Percentiles rank a stretch among this genome's conserved stretches.
Evolutionary conservation across 2,113 vertebrate genomes (phyloP).

Genomic region (Salvelinus sp.): DNA sequence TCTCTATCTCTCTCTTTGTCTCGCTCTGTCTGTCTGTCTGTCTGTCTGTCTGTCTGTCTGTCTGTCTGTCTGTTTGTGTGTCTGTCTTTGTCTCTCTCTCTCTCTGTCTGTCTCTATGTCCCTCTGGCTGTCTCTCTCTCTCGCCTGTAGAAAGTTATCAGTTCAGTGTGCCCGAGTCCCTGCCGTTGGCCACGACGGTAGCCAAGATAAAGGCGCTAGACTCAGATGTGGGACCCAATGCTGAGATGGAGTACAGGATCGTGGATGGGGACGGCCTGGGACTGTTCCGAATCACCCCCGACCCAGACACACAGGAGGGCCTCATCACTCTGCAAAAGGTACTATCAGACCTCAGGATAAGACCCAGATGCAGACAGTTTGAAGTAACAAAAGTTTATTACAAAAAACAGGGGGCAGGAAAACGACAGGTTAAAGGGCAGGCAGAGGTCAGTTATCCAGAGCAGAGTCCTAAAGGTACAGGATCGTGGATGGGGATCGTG

Average conservation of each 20-base stretch:
- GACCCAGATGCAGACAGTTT: too few species aligned
- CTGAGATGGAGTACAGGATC: conserved; percentile 95
- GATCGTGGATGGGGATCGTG: too few species aligned
- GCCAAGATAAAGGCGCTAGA: conserved; percentile 91
- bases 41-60: too few species aligned
- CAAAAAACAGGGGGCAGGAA: too few species aligned
- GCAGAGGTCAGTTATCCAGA: too few species aligned
- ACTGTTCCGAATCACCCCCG: conserved; percentile 88
- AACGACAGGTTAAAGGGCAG: too few species aligned
- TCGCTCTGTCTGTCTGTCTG: too few species aligned
- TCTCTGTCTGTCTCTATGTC: too few species aligned
- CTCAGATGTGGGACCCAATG: conserved; percentile 86
- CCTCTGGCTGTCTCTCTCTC: conserved; percentile 40
- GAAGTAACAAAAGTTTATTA: too few species aligned
- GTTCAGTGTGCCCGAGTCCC: conserved; percentile 87
- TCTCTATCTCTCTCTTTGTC: not conserved
- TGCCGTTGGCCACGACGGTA: conserved; percentile 85
- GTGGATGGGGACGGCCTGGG: conserved; percentile 87
- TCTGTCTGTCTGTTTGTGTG: not conserved
- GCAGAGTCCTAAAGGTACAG: too few species aligned
- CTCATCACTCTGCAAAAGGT: conserved; percentile 91
- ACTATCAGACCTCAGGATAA: not conserved
- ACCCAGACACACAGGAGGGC: conserved; percentile 91
- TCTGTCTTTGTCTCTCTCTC: too few species aligned
- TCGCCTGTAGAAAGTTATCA: conserved; percentile 83